Percentiles rank a stretch among this genome's conserved stretches.
phyloP scores from a whole-genome alignment of 2,113 vertebrate genomes.

The Sphaerodactylus townsendi region DNA sequence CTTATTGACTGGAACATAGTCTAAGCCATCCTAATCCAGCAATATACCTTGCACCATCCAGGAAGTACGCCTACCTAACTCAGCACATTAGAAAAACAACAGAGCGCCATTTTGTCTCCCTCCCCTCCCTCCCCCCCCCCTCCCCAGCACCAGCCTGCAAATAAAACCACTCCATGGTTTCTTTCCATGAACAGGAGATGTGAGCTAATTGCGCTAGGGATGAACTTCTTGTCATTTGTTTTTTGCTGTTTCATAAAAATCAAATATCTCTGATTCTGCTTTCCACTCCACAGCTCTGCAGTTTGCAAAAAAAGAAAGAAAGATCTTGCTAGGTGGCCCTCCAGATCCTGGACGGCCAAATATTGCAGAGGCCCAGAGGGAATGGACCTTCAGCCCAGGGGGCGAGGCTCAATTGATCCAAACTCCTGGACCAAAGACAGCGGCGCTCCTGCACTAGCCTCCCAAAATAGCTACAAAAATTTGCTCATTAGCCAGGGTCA shows the following conservation, averaged over 20 bases:
- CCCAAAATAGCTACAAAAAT: too few relatives aligned
- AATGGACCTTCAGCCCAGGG: background rate
- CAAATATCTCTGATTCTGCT: background rate
- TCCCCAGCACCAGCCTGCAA: background rate
- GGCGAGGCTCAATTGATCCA: too few relatives aligned
- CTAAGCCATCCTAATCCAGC: background rate
- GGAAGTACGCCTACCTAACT: background rate
- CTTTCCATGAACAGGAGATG: background rate
- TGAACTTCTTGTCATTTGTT: constrained; percentile 30
- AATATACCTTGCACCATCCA: accelerated
- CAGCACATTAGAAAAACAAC: background rate
- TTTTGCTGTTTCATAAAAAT: constrained; percentile 1
- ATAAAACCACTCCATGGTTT: background rate
- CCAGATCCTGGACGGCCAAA: background rate
- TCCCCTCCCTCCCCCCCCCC: too few relatives aligned
- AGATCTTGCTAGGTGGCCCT: background rate
- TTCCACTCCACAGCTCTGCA: background rate
- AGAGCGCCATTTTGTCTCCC: background rate
- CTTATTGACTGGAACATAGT: constrained; percentile 12
- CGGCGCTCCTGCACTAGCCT: background rate
- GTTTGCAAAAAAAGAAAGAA: background rate
- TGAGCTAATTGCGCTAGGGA: constrained; percentile 52
- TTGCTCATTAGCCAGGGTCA: too few relatives aligned
- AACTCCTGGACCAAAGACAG: background rate
- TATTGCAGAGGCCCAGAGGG: background rate